A percentile compares a stretch with the other conserved stretches of the same genome.
Conservation (phyloP, 2,888 invertebrate species). For the Baronia brevicornis region DNA sequence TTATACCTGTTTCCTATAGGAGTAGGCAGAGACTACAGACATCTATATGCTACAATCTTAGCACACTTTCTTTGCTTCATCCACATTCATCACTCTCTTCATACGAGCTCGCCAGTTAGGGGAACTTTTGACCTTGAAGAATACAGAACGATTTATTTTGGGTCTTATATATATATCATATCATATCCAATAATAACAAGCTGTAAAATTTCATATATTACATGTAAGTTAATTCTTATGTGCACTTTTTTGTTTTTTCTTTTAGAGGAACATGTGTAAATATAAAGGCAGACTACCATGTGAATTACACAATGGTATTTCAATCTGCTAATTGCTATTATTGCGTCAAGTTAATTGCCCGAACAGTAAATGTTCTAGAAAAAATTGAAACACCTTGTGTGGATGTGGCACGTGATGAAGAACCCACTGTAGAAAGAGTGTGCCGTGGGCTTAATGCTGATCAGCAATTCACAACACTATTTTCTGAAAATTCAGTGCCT, state of each 20-base stretch:
- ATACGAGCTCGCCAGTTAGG: no score
- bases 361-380: conserved; percentile 92
- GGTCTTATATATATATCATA: no score
- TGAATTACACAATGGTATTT: conserved; percentile 91
- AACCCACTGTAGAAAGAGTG: conserved; percentile 84
- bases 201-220: no score
- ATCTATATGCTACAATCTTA: no score
- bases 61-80: no score
- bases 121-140: no score
- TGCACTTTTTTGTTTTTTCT: conserved; percentile 17
- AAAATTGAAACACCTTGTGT: conserved; percentile 92
- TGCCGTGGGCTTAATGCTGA: conserved; percentile 84
- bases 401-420: conserved; percentile 76
- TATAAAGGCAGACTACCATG: conserved; percentile 82
- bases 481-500: conserved; percentile 92
- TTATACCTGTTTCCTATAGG: no score
- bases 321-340: conserved; percentile 83
- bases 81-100: no score
- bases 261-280: conserved; percentile 82
- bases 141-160: no score
- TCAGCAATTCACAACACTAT: conserved; percentile 88
- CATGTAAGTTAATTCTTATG: no score
- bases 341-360: conserved; percentile 88
- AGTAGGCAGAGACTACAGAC: no score
- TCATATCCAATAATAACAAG: no score